Conservation (phyloP, 2,888 invertebrate species). For the Anoncus sp. region DNA sequence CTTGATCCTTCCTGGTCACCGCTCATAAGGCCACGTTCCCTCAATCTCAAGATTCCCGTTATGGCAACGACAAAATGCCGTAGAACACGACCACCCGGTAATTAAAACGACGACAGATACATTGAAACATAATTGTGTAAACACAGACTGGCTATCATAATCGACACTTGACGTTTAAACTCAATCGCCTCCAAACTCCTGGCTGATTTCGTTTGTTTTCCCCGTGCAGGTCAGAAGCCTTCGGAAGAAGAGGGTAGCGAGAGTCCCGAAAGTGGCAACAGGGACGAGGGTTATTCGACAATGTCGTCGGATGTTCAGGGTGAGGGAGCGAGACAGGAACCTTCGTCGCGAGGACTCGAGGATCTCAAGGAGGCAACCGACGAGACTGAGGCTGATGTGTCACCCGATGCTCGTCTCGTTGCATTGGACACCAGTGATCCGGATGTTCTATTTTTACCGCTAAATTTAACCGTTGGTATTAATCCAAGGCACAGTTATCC, state of each 20-base stretch:
- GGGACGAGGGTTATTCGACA: slow-evolving; percentile 93
- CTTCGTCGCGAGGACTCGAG: slow-evolving; percentile 87
- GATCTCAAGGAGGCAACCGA: slow-evolving; percentile 91
- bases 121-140: neutral
- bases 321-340: slow-evolving; percentile 86
- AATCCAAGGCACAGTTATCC: slow-evolving; percentile 90
- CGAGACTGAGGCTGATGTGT: slow-evolving; percentile 86
- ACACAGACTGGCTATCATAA: too few relatives aligned
- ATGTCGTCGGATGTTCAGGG: slow-evolving; percentile 93
- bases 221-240: slow-evolving; percentile 83
- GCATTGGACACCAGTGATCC: slow-evolving; percentile 86
- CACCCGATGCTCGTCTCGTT: slow-evolving; percentile 84
- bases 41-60: slow-evolving; percentile 88
- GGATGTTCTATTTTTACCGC: slow-evolving; percentile 88
- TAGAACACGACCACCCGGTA: slow-evolving; percentile 83
- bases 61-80: slow-evolving; percentile 83
- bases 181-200: too few relatives aligned
- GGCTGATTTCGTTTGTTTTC: too few relatives aligned
- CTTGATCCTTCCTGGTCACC: slow-evolving; percentile 89
- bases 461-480: slow-evolving; percentile 87
- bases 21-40: slow-evolving; percentile 88
- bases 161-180: too few relatives aligned
- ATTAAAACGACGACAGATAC: slow-evolving; percentile 11
- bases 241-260: slow-evolving; percentile 89
- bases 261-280: slow-evolving; percentile 90